These are phyloP conservation scores for Plagodis pulveraria DNA, from an alignment of 2,888 invertebrate genomes.

Conservation along the genomic window DNA sequence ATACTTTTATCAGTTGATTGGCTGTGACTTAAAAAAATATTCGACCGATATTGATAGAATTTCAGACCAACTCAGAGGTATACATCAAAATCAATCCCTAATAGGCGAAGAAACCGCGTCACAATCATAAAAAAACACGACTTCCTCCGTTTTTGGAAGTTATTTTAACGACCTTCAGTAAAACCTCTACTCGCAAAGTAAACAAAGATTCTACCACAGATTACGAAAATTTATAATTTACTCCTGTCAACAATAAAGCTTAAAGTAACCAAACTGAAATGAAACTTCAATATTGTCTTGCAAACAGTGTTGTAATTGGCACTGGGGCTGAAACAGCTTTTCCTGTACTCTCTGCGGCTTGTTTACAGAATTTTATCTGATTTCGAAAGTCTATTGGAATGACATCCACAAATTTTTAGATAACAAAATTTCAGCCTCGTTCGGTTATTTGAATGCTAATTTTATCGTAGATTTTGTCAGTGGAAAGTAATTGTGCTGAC, in stretches of 20 bases:
- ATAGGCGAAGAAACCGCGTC: no score
- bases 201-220: slow-evolving; percentile 28
- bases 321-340: slow-evolving; percentile 42
- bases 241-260: slow-evolving; percentile 37
- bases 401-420: slow-evolving; percentile 17
- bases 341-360: slow-evolving; percentile 45
- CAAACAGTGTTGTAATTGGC: slow-evolving; percentile 64
- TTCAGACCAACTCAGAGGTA: no score
- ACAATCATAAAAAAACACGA: no score
- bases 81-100: no score
- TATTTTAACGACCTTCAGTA: slow-evolving; percentile 5
- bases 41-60: no score
- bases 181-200: slow-evolving; percentile 18
- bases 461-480: slow-evolving; percentile 55
- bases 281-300: slow-evolving; percentile 62
- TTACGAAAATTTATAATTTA: slow-evolving; percentile 39
- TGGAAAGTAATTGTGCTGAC: slow-evolving; percentile 52
- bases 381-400: slow-evolving; percentile 60
- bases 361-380: slow-evolving; percentile 47
- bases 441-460: slow-evolving; percentile 59
- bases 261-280: slow-evolving; percentile 51
- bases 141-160: no score
- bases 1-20: no score
- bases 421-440: no score
- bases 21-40: no score